Percentiles rank a stretch among this genome's conserved stretches.
phyloP scores from a whole-genome alignment of 2,888 invertebrate genomes.

The Eustalomyia histrio region DNA sequence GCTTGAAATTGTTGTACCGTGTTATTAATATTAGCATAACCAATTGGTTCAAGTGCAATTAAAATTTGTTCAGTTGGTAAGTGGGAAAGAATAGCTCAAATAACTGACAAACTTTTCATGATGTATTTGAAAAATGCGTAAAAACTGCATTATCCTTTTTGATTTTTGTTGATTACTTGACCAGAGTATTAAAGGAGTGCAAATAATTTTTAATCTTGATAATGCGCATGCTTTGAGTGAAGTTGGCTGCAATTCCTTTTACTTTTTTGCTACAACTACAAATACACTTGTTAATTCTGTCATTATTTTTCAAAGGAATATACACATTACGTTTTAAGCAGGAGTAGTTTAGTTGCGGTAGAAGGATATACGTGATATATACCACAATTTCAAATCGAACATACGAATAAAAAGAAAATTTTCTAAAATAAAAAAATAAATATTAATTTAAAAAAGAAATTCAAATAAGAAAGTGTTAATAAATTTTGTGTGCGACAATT shows the following conservation, averaged over 20 bases:
- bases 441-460: neutral
- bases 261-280: constrained; percentile 37
- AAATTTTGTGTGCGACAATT: neutral
- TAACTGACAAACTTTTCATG: no score
- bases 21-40: no score
- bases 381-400: constrained; percentile 29
- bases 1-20: no score
- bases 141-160: neutral
- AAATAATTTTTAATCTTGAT: neutral
- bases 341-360: constrained; percentile 63
- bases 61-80: no score
- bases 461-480: neutral
- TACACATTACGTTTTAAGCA: constrained; percentile 52
- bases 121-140: no score
- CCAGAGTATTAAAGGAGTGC: constrained; percentile 32
- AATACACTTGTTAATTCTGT: constrained; percentile 58
- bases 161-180: neutral
- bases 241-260: constrained; percentile 58
- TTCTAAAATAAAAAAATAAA: neutral
- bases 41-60: no score
- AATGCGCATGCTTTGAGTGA: constrained; percentile 55
- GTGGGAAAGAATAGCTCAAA: no score
- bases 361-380: constrained; percentile 55
- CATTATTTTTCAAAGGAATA: constrained; percentile 52
- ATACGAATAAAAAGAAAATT: constrained; percentile 22